Percentiles rank a stretch among this genome's conserved stretches.
Evolutionary conservation across 2,888 invertebrate genomes (phyloP).

Genomic region (Gryllus longicercus): DNA sequence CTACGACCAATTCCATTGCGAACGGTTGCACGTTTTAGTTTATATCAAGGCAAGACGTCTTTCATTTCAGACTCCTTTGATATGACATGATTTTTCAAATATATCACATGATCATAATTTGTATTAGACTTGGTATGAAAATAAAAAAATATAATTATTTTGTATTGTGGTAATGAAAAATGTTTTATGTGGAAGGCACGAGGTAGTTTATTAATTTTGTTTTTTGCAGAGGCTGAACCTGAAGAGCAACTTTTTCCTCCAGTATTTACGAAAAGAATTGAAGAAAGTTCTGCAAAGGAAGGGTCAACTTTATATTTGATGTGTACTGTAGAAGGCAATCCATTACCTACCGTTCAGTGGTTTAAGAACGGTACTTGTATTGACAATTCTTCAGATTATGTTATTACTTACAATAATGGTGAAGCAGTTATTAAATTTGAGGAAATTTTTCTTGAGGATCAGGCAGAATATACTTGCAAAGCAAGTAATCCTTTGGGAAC

Average conservation of each 20-base stretch:
- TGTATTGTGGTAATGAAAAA: too few relatives aligned
- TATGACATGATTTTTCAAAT: too few relatives aligned
- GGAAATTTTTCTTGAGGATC: conserved; percentile 63
- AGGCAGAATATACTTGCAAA: conserved; percentile 66
- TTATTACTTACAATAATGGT: conserved; percentile 78
- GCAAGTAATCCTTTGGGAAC: conserved; percentile 66
- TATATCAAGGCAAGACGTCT: too few relatives aligned
- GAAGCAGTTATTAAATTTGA: conserved; percentile 71
- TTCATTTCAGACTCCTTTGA: too few relatives aligned
- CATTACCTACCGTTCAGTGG: conserved; percentile 78
- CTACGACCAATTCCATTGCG: too few relatives aligned
- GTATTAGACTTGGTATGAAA: too few relatives aligned
- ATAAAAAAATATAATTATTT: too few relatives aligned
- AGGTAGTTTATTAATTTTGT: conserved; percentile 26
- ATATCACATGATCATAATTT: too few relatives aligned
- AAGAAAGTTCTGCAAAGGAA: conserved; percentile 61
- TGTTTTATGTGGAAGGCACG: too few relatives aligned
- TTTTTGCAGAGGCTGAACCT: conserved; percentile 55
- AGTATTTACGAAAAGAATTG: conserved; percentile 61
- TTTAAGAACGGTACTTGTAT: conserved; percentile 66
- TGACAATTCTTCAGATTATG: conserved; percentile 68
- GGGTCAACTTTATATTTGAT: conserved; percentile 62
- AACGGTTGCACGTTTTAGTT: too few relatives aligned
- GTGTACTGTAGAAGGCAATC: conserved; percentile 69
- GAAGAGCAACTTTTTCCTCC: conserved; percentile 64